A percentile compares a stretch with the other conserved stretches of the same genome.
phyloP scores from a whole-genome alignment of 2,888 invertebrate species.

The Cerastis leucographa region DNA sequence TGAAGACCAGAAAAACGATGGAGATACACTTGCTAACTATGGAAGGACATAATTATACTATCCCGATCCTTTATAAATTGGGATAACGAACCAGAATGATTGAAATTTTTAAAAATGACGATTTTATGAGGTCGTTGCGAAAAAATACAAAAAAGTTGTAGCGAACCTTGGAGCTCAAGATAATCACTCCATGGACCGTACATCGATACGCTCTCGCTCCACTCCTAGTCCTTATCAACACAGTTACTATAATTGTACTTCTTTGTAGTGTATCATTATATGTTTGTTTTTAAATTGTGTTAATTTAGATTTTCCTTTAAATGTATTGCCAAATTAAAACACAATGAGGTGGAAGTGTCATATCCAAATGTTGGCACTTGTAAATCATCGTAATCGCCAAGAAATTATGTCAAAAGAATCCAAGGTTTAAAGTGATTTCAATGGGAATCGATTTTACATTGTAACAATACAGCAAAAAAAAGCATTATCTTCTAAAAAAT shows the following conservation, averaged over 20 bases:
- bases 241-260: not conserved
- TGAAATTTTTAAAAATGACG: not conserved
- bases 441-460: constrained; percentile 39
- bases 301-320: not conserved
- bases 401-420: constrained; percentile 33
- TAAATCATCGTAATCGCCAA: constrained; percentile 2
- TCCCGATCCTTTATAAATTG: not conserved
- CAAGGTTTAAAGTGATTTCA: constrained; percentile 51
- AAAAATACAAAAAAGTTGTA: constrained; percentile 6
- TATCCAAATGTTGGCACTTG: constrained; percentile 1
- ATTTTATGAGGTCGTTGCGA: constrained; percentile 7
- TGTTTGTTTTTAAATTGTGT: not conserved
- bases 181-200: not conserved
- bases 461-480: constrained; percentile 38
- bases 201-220: not conserved
- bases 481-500: constrained; percentile 34
- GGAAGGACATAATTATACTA: not conserved
- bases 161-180: not conserved
- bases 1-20: not conserved
- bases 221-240: not conserved
- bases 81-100: not conserved
- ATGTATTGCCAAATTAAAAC: not conserved
- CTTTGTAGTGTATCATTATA: not conserved
- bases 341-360: constrained; percentile 1
- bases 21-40: not conserved